Conservation (phyloP, 1,140 invertebrate species). For the Scaptomyza hsui region DNA sequence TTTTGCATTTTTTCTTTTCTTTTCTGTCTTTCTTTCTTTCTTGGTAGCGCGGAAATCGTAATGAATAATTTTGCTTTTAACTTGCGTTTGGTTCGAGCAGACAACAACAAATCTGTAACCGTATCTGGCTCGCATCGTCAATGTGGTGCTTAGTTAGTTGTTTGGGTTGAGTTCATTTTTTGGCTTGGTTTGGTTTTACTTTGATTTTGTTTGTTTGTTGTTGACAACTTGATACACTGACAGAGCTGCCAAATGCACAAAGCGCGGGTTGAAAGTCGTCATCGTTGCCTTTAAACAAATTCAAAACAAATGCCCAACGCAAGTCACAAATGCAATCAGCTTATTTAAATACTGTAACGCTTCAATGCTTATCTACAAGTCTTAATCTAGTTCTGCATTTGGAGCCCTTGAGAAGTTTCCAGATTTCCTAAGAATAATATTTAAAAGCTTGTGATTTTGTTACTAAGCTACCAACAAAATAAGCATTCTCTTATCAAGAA, state of each 20-base stretch:
- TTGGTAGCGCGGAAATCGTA: conserved; percentile 74
- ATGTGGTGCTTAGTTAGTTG: conserved; percentile 23
- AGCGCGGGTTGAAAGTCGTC: not conserved
- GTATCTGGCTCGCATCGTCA: conserved; percentile 66
- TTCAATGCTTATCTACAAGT: no score
- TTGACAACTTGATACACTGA: conserved; percentile 58
- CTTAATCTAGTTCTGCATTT: no score
- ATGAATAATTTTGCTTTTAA: conserved; percentile 80
- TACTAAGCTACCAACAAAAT: no score
- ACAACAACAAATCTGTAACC: conserved; percentile 39
- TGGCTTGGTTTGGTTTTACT: conserved; percentile 41
- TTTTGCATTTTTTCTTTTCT: conserved; percentile 22
- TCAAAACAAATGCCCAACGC: conserved; percentile 9
- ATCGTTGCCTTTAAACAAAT: not conserved
- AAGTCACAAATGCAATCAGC: no score
- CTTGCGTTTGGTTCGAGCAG: conserved; percentile 54
- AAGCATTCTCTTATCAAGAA: no score
- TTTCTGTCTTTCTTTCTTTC: conserved; percentile 34
- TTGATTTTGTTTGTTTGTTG: conserved; percentile 49
- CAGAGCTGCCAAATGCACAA: not conserved
- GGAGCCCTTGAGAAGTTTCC: no score
- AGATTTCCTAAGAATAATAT: no score
- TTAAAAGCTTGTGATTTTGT: no score
- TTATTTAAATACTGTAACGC: no score
- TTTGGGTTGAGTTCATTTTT: conserved; percentile 50